Evolutionary conservation across 2,888 invertebrate species (phyloP), one percentile per base, ranked within the genome.

Genomic region (Melipona beecheii): DNA sequence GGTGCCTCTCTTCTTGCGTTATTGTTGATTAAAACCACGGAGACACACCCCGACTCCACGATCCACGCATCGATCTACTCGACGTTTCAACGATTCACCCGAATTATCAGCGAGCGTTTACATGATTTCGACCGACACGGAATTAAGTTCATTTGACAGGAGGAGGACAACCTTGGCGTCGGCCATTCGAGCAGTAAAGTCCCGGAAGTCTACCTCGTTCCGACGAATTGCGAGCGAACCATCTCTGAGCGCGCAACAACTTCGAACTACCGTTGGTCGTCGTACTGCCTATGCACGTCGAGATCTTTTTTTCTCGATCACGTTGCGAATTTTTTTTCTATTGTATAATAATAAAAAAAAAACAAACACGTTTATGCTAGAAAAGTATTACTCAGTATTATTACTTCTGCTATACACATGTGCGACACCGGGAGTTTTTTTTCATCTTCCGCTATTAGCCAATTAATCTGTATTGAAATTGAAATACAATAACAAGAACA

Each of bases 101-200:
- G 15, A 50, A 54, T 24, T 17, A 62, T 60, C 60, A 64, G 58
- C 43, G 52, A 76, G 68, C 77, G 79, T 85, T 89, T 82, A 87
- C 91, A 91, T 91, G 83, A 54, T 86, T 89, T 74, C 68, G 52
- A 58, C 50, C 52, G 62, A 65, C 31, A 56, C 68, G 52, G 68
- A 56, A 76, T 64, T 81, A 64, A 84, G 77, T 76, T 27, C 68
- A 72, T 69, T 83, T 90, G 85, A 88, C 85, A 86, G 87, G 87
- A 80, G 87, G 78, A 86, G 73, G 74, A 65, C 78, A 80, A 85
- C 82, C 68, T 81, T 83, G 83, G 81, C 75, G 87, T 91, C 91
- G 74, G 91, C 91, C 91, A 91, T 91, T 91, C 86, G 86, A 78
- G 79, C 83, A 85, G 75, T 79, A 73, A 80, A 68, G 68, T 78